Evolutionary conservation across 2,888 invertebrate genomes (phyloP).

Genomic region (Andrena bucephala): DNA sequence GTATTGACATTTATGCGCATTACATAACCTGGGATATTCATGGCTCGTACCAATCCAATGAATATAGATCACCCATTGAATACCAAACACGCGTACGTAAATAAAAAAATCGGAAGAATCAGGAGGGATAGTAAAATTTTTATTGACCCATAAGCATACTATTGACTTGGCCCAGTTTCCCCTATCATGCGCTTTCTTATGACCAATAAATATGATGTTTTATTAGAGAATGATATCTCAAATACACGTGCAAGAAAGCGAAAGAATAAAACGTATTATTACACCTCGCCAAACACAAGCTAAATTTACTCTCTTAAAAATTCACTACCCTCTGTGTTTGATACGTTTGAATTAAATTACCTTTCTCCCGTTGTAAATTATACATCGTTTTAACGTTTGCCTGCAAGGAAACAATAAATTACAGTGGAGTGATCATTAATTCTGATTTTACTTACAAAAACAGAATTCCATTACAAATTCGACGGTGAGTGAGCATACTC

Average conservation of each 20-base stretch:
- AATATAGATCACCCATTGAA: constrained; percentile 17
- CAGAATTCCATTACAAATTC: too few species aligned
- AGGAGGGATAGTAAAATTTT: background rate
- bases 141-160: background rate
- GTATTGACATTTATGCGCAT: constrained; percentile 10
- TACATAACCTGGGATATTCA: constrained; percentile 22
- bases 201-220: background rate
- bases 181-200: background rate
- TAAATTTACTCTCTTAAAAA: background rate
- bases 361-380: background rate
- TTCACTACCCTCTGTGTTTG: background rate
- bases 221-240: too few species aligned
- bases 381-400: background rate
- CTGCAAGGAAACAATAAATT: too few species aligned
- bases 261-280: background rate
- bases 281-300: background rate
- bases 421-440: too few species aligned
- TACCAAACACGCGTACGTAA: constrained; percentile 13
- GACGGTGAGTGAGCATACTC: too few species aligned
- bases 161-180: background rate
- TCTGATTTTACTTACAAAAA: too few species aligned
- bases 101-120: constrained; percentile 22
- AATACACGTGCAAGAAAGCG: background rate
- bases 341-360: background rate
- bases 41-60: background rate